Evolutionary conservation across 2,113 vertebrate genomes (phyloP), one percentile per base, ranked within the genome.

Genomic region (Centropus bengalensis): DNA sequence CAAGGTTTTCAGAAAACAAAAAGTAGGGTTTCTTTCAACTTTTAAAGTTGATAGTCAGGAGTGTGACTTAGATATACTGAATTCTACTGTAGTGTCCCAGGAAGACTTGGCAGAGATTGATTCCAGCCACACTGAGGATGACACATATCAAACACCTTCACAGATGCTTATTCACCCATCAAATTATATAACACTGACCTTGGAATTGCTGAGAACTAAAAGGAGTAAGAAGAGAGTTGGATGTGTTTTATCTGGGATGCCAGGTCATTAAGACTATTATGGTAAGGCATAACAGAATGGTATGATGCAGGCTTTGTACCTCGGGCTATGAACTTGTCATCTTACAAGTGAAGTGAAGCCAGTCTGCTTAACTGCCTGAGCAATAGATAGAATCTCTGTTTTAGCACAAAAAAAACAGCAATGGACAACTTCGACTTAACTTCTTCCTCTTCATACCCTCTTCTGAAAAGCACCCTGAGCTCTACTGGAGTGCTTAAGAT

Each of bases 131-230:
- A 62, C 16, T 4, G 12, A 88, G 73, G 63, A 84, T 94, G 96
- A 96, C 97, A 97, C 32, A n/a, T 49, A 79, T 95, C 94, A 96
- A 93, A 88, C 71, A 92, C 78, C 60, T 97, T 96, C 94, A 77
- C 73, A 93, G 75, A 97, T 96, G 96, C 95, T 95, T 92, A 68
- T 88, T 97, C 96, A 97, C 91, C 95, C 93, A 68, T 83, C 75
- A 67, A 83, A 89, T 96, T 92, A 82, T 23, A 52, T 74, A 96
- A 95, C 1, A 1, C 42, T 94, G 91, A 97, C 91, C 92, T 78
- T 19, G 11, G 81, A 58, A 94, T 24, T 89, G 94, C 83, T 91
- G 91, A 96, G 92, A 91, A 95, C 86, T 82, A 27, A 28, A 73
- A 92, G 56, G 51, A 93, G 79, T 74, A 80, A 78, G 42, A 91